Evolutionary conservation across 2,888 invertebrate species (phyloP).

Genomic region (Antitype chi): DNA sequence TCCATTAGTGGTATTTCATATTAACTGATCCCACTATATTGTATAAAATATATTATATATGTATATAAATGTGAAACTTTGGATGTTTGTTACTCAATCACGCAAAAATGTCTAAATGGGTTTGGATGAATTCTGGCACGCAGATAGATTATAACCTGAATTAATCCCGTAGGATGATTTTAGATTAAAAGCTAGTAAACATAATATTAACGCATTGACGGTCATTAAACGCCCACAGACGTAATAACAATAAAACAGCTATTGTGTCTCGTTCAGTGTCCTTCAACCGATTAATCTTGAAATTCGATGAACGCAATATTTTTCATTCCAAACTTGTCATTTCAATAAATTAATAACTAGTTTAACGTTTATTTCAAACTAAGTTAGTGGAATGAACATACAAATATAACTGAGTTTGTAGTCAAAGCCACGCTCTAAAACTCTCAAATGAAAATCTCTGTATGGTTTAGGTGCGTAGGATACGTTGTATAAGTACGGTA

Average conservation of each 20-base stretch:
- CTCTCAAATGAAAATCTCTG: constrained; percentile 50
- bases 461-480: constrained; percentile 44
- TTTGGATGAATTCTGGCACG: too few relatives aligned
- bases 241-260: neutral
- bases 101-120: too few relatives aligned
- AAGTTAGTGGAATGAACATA: constrained; percentile 12
- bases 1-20: neutral
- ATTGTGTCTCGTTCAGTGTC: neutral
- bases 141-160: too few relatives aligned
- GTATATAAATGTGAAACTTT: too few relatives aligned
- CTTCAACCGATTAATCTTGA: neutral
- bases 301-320: neutral
- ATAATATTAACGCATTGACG: neutral
- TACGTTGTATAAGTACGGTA: constrained; percentile 7
- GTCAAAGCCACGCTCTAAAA: constrained; percentile 70
- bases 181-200: neutral
- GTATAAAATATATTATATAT: too few relatives aligned
- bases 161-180: too few relatives aligned
- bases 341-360: constrained; percentile 26
- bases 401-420: constrained; percentile 58
- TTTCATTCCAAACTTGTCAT: neutral
- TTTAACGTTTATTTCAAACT: constrained; percentile 31
- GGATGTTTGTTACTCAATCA: too few relatives aligned
- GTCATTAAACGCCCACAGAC: neutral
- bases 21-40: too few relatives aligned